Conservation (phyloP, 1,140 invertebrate genomes). For the Monomorium pharaonis region DNA sequence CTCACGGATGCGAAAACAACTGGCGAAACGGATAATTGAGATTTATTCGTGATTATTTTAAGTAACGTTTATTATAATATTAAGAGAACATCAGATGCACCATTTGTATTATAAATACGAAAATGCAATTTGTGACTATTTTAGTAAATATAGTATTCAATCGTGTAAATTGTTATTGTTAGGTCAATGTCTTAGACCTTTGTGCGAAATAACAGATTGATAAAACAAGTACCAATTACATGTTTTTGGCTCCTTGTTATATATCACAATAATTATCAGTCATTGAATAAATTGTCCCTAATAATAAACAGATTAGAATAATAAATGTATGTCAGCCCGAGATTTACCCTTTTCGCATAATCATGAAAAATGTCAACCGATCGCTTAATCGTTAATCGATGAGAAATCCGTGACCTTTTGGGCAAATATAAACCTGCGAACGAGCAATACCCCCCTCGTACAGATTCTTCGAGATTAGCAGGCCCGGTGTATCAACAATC, state of each 20-base stretch:
- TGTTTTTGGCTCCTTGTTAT: not conserved
- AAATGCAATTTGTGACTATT: not conserved
- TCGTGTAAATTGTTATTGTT: not conserved
- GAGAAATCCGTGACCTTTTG: constrained; percentile 73
- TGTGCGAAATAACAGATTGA: not conserved
- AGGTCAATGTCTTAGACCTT: not conserved
- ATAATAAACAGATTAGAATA: not conserved
- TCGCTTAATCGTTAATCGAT: constrained; percentile 68
- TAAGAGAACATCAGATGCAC: no score
- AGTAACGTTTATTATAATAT: no score
- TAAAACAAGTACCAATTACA: not conserved
- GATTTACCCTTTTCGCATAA: constrained; percentile 16
- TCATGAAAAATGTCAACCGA: constrained; percentile 69
- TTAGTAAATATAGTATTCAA: not conserved
- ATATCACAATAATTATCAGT: not conserved
- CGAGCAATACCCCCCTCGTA: constrained; percentile 13
- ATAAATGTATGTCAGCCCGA: not conserved
- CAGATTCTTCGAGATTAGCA: constrained; percentile 38
- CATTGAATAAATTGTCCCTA: not conserved
- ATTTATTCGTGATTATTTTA: not conserved
- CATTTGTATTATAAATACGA: not conserved
- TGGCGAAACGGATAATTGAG: not conserved
- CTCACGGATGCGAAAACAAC: not conserved
- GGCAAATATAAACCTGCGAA: constrained; percentile 55
- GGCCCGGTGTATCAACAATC: constrained; percentile 17